Conservation (phyloP, 1,140 invertebrate species). For the Heliconius congener region DNA sequence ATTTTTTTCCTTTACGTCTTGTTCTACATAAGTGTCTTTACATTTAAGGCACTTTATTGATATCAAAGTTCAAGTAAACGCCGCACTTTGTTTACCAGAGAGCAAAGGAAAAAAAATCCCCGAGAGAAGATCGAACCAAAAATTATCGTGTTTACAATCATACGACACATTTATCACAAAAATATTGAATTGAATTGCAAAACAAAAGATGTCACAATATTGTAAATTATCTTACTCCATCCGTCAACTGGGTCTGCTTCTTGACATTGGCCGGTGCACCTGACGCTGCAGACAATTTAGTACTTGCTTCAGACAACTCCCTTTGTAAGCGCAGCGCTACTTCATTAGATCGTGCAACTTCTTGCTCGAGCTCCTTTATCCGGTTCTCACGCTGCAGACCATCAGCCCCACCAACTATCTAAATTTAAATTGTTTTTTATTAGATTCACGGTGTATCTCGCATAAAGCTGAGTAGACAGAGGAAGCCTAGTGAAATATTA, state of each 20-base stretch:
- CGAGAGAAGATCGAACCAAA: too few species aligned
- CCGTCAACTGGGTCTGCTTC: conserved; percentile 83
- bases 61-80: too few species aligned
- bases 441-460: too few species aligned
- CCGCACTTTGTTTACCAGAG: too few species aligned
- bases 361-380: conserved; percentile 91
- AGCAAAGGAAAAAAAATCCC: too few species aligned
- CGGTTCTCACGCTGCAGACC: conserved; percentile 83
- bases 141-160: background rate
- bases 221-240: conserved; percentile 68
- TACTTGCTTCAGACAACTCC: conserved; percentile 89
- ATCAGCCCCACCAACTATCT: conserved; percentile 82
- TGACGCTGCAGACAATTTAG: conserved; percentile 80
- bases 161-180: too few species aligned
- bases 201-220: background rate
- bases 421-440: conserved; percentile 10
- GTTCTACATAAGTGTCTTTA: background rate
- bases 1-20: too few species aligned
- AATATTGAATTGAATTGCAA: background rate
- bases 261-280: conserved; percentile 80
- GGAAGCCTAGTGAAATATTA: too few species aligned
- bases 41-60: too few species aligned
- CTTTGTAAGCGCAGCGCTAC: conserved; percentile 83
- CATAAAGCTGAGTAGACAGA: too few species aligned
- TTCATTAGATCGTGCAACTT: conserved; percentile 91